Conservation (phyloP, 1,140 invertebrate species). For the Acromyrmex heyeri region DNA sequence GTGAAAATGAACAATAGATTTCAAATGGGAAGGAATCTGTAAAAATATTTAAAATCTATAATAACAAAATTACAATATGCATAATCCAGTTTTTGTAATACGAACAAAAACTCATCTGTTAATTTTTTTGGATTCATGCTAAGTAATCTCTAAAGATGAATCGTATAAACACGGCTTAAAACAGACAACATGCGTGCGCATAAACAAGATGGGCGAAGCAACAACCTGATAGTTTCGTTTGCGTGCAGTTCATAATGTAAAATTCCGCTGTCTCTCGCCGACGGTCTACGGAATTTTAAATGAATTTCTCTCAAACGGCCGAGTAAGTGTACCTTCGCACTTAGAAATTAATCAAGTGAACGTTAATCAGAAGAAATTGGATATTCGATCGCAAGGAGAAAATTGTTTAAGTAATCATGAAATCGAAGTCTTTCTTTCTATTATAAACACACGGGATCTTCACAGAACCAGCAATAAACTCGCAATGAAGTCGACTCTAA, state of each 20-base stretch:
- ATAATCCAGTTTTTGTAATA: not conserved
- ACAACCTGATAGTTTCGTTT: conserved; percentile 64
- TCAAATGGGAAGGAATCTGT: not conserved
- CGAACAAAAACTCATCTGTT: not conserved
- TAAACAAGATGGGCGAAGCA: conserved; percentile 43
- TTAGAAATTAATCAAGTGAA: conserved; percentile 38
- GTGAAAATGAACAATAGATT: not conserved
- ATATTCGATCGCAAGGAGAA: not conserved
- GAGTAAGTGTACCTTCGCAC: conserved; percentile 6
- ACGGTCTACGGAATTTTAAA: conserved; percentile 73
- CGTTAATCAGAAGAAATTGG: conserved; percentile 42
- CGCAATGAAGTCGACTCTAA: not conserved
- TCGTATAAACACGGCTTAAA: conserved; percentile 10
- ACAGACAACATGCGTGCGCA: not conserved
- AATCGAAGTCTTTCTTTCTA: not conserved
- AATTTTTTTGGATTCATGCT: not conserved
- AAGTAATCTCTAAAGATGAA: not conserved
- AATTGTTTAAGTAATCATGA: not conserved
- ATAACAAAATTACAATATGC: not conserved
- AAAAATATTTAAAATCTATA: not conserved
- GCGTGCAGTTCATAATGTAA: conserved; percentile 68
- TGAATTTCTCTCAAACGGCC: conserved; percentile 21
- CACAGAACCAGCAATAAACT: not conserved
- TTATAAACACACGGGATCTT: not conserved
- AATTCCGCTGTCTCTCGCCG: conserved; percentile 49